These are phyloP conservation scores for Solenopsis fugax DNA, from an alignment of 1,140 invertebrate species.

Conservation along the genomic window DNA sequence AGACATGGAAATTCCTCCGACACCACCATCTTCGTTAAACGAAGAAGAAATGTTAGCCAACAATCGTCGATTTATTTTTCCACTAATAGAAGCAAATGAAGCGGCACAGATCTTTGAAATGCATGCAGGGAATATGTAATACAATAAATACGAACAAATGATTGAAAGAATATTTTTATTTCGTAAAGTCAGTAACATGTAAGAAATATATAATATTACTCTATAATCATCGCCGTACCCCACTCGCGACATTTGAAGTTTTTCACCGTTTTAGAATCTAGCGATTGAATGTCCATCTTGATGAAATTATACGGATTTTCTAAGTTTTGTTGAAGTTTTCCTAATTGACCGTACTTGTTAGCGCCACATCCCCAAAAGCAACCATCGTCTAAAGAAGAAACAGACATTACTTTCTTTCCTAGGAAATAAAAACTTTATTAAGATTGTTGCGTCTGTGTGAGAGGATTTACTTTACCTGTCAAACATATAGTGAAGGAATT, in stretches of 20 bases:
- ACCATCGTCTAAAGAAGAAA: conserved; percentile 86
- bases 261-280: conserved; percentile 60
- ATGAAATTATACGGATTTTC: conserved; percentile 73
- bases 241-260: conserved; percentile 83
- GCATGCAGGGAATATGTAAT: not conserved
- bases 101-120: conserved; percentile 26
- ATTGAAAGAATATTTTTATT: conserved; percentile 53
- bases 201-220: conserved; percentile 38
- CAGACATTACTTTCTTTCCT: not conserved
- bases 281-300: conserved; percentile 69
- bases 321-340: conserved; percentile 74
- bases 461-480: conserved; percentile 80
- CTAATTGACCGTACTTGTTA: conserved; percentile 92
- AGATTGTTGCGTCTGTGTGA: not conserved
- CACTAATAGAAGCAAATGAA: conserved; percentile 72
- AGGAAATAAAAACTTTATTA: not conserved
- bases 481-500: conserved; percentile 89
- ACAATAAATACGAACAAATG: not conserved
- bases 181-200: too few relatives aligned
- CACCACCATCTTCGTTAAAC: conserved; percentile 32
- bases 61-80: conserved; percentile 73
- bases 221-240: conserved; percentile 75
- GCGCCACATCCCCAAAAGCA: conserved; percentile 90
- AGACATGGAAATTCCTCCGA: not conserved
- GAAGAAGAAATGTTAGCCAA: conserved; percentile 64